Conservation (phyloP, 2,888 invertebrate genomes). For the Acanthopleura granulata region DNA sequence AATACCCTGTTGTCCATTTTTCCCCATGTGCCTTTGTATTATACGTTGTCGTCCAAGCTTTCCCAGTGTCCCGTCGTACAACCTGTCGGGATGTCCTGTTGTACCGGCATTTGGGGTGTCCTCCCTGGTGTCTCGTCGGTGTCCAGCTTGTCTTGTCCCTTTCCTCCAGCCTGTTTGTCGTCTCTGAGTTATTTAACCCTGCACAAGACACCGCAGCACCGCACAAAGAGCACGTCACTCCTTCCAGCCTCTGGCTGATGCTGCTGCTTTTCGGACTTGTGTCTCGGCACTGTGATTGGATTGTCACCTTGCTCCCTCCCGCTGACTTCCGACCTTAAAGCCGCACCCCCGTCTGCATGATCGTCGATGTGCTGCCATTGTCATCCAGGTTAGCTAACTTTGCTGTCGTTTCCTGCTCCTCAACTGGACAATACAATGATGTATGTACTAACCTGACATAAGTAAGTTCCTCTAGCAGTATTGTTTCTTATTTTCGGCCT, state of each 20-base stretch:
- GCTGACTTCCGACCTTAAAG: slow-evolving; percentile 15
- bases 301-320: not conserved
- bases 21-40: too few species aligned
- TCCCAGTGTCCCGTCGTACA: too few species aligned
- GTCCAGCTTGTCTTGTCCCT: not conserved
- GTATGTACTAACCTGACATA: too few species aligned
- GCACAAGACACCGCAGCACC: slow-evolving; percentile 16
- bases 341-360: slow-evolving; percentile 17
- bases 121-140: not conserved
- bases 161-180: not conserved
- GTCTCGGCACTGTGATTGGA: slow-evolving; percentile 15
- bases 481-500: too few species aligned
- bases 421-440: slow-evolving; percentile 4
- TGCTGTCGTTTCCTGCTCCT: not conserved
- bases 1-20: too few species aligned
- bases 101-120: too few species aligned
- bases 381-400: slow-evolving; percentile 6
- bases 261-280: not conserved
- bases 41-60: too few species aligned
- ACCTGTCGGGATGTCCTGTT: too few species aligned
- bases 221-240: slow-evolving; percentile 13
- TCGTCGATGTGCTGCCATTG: not conserved
- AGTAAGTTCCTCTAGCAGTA: too few species aligned
- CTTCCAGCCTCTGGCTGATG: slow-evolving; percentile 4
- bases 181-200: not conserved